Conservation (phyloP, 2,797 vertebrate species). For the Manis crassicaudata region DNA sequence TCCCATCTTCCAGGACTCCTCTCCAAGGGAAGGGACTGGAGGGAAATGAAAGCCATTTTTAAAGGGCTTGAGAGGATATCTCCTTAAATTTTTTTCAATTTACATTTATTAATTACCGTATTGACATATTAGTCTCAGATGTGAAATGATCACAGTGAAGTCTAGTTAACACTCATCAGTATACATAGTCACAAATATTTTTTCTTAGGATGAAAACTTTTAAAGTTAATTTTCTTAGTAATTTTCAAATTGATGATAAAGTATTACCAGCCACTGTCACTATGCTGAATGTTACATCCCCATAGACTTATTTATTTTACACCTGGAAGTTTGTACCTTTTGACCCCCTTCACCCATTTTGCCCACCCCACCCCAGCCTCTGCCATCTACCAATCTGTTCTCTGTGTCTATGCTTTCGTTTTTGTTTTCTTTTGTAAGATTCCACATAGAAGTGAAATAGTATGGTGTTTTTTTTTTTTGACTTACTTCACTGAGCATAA, state of each 20-base stretch:
- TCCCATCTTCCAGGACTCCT: not conserved
- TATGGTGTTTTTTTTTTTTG: not conserved
- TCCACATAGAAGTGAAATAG: not conserved
- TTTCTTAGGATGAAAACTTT: not conserved
- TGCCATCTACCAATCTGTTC: not conserved
- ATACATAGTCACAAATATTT: not conserved
- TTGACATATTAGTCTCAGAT: not conserved
- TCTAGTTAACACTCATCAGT: not conserved
- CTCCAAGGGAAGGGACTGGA: not conserved
- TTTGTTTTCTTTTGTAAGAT: not conserved
- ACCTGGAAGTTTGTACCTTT: not conserved
- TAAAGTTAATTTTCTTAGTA: not conserved
- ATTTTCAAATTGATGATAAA: not conserved
- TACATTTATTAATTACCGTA: not conserved
- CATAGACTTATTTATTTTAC: not conserved
- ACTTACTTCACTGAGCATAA: not conserved
- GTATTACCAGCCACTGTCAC: not conserved
- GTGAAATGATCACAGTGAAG: not conserved
- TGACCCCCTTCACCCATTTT: not conserved
- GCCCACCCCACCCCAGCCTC: not conserved
- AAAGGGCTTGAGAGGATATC: not conserved
- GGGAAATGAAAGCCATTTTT: not conserved
- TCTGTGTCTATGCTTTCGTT: not conserved
- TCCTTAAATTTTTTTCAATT: no score
- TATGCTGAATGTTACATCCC: not conserved